Percentiles rank a stretch among this genome's conserved stretches.
These are phyloP conservation scores for Peromyscus leucopus DNA, from an alignment of 2,113 vertebrate genomes.

Conservation along the genomic window DNA sequence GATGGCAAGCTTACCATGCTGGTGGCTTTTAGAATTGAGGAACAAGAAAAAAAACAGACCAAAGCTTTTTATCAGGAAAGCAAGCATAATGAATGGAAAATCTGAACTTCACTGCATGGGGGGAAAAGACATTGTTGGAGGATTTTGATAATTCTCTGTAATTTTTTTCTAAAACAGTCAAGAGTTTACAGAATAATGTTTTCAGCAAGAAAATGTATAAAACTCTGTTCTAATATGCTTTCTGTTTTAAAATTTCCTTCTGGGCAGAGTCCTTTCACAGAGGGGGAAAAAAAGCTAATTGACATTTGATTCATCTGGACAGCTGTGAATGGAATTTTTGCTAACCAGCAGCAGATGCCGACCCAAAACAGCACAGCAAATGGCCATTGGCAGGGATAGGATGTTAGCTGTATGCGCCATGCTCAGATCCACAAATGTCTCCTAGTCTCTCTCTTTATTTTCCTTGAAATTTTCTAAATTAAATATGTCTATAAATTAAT, in stretches of 20 bases:
- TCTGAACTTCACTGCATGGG: constrained; percentile 44
- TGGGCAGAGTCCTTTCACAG: constrained; percentile 75
- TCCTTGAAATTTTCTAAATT: constrained; percentile 82
- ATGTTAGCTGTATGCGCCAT: background rate
- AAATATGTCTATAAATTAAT: constrained; percentile 81
- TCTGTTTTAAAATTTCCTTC: constrained; percentile 76
- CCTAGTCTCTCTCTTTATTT: constrained; percentile 32
- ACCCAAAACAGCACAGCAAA: constrained; percentile 68
- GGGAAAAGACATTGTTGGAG: constrained; percentile 1
- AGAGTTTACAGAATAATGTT: constrained; percentile 62
- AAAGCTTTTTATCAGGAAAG: constrained; percentile 57
- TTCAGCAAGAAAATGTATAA: constrained; percentile 73
- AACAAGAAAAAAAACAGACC: background rate
- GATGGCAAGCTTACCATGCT: background rate
- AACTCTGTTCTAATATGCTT: constrained; percentile 67
- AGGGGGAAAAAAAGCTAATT: constrained; percentile 65
- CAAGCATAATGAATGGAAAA: constrained; percentile 55
- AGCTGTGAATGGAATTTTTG: constrained; percentile 78
- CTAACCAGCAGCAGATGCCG: constrained; percentile 80
- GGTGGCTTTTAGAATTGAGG: constrained; percentile 24
- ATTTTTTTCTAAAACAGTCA: constrained; percentile 33
- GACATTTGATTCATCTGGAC: constrained; percentile 80
- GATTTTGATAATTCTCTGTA: constrained; percentile 16
- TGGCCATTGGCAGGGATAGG: constrained; percentile 59
- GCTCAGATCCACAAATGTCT: constrained; percentile 11